phyloP scores from a whole-genome alignment of 2,113 vertebrate genomes.

The Mus spicilegus region DNA sequence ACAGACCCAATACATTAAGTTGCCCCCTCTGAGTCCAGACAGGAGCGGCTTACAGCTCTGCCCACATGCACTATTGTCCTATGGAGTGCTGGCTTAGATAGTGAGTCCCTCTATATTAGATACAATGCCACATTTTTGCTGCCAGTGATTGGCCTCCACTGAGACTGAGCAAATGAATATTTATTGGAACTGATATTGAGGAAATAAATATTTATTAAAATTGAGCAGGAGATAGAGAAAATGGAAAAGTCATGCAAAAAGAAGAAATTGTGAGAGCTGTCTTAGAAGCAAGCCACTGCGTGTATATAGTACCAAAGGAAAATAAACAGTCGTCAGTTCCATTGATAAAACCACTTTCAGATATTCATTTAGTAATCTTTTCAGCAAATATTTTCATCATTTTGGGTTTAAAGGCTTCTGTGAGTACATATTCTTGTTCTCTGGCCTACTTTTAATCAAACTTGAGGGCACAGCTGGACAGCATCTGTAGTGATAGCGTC shows the following conservation, averaged over 20 bases:
- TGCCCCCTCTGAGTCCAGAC: not conserved
- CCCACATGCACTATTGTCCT: not conserved
- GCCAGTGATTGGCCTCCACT: not conserved
- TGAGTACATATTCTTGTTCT: constrained; percentile 74
- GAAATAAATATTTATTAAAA: constrained; percentile 14
- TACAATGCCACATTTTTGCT: not conserved
- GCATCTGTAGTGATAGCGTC: not conserved
- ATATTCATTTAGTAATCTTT: constrained; percentile 73
- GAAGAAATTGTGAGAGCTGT: not conserved
- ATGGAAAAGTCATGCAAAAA: constrained; percentile 13
- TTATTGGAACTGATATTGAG: not conserved
- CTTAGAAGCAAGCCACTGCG: not conserved
- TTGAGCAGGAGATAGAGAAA: constrained; percentile 12
- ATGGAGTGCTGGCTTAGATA: not conserved
- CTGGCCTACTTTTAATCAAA: constrained; percentile 63
- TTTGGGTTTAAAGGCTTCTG: constrained; percentile 79
- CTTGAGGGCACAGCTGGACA: constrained; percentile 60
- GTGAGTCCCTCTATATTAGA: constrained; percentile 1
- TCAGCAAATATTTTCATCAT: constrained; percentile 77
- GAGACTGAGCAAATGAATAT: not conserved
- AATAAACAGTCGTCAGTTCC: constrained; percentile 68
- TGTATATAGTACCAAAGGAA: constrained; percentile 9
- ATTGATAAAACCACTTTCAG: constrained; percentile 82
- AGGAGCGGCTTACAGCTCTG: not conserved
- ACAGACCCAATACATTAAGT: not conserved